Evolutionary conservation across 1,140 invertebrate genomes (phyloP).

Genomic region (Cydia strobilella): DNA sequence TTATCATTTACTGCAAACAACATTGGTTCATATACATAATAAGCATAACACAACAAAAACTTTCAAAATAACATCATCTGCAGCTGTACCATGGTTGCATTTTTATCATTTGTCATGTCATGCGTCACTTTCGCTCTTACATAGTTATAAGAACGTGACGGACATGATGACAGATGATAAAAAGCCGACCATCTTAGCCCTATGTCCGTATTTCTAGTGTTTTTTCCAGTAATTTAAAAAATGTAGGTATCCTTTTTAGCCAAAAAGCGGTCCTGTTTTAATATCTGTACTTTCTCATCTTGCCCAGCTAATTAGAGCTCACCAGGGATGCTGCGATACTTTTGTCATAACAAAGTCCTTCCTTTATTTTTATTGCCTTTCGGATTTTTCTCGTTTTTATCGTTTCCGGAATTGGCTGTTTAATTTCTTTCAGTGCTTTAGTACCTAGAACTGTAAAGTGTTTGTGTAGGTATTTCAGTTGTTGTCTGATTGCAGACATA

Average conservation of each 20-base stretch:
- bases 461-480: not conserved
- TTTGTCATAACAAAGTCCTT: slow-evolving; percentile 26
- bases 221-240: not conserved
- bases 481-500: not conserved
- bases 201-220: not conserved
- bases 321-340: slow-evolving; percentile 31
- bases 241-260: not conserved
- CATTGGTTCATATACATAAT: too few relatives aligned
- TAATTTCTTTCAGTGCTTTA: not conserved
- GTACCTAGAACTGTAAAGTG: slow-evolving; percentile 35
- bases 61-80: too few relatives aligned
- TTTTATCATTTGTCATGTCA: too few relatives aligned
- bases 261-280: slow-evolving; percentile 22
- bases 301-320: slow-evolving; percentile 45
- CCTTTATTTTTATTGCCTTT: slow-evolving; percentile 30
- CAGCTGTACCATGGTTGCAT: too few relatives aligned
- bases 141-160: too few relatives aligned
- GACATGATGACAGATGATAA: too few relatives aligned
- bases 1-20: too few relatives aligned
- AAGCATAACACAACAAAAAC: too few relatives aligned
- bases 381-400: slow-evolving; percentile 28
- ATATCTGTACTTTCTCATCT: slow-evolving; percentile 35
- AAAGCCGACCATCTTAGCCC: too few relatives aligned
- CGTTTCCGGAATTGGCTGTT: slow-evolving; percentile 19
- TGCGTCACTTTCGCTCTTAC: too few relatives aligned